Base-by-base conservation (phyloP, 2,797 vertebrate genomes). In the Dallia pectoralis region DNA sequence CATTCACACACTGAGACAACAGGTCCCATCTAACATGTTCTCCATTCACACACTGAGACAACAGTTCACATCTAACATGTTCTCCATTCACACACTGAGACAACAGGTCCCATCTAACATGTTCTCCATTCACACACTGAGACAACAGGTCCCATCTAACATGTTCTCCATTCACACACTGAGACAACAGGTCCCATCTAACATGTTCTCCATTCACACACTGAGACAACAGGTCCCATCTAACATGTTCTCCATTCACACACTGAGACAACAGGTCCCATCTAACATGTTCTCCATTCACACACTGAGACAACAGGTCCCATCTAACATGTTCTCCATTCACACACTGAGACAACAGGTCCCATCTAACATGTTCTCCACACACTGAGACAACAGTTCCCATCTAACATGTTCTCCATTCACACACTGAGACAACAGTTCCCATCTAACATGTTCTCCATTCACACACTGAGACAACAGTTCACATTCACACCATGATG, bases 31-130 rank as follows among this genome's bases (percentile, higher is more conserved):
- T n/a, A n/a, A n/a, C n/a, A n/a, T n/a, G n/a, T n/a, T n/a, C n/a
- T n/a, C n/a, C n/a, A n/a, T n/a, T n/a, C n/a, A 84, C 82, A 81
- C n/a, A 78, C 70, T 84, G 53, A 85, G 81, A 89, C 84, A 87
- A 44, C 40, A 79, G 80, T 88, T 79, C 81, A n/a, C 32, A 40
- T 1, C 83, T 77, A 79, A 69, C 84, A 76, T 78, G 85, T 74
- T 79, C 65, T 76, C 74, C 44, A 53, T 78, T 70, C n/a, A n/a
- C n/a, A n/a, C n/a, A n/a, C n/a, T n/a, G n/a, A n/a, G n/a, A n/a
- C n/a, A n/a, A n/a, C n/a, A n/a, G n/a, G n/a, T n/a, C n/a, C n/a
- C n/a, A n/a, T n/a, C n/a, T n/a, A n/a, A n/a, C n/a, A n/a, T n/a
- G n/a, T n/a, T n/a, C n/a, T n/a, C n/a, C n/a, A n/a, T n/a, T n/a